Evolutionary conservation across 2,797 vertebrate genomes (phyloP), one percentile per base, ranked within the genome.

Genomic region (Sternarchorhynchus goeldii): DNA sequence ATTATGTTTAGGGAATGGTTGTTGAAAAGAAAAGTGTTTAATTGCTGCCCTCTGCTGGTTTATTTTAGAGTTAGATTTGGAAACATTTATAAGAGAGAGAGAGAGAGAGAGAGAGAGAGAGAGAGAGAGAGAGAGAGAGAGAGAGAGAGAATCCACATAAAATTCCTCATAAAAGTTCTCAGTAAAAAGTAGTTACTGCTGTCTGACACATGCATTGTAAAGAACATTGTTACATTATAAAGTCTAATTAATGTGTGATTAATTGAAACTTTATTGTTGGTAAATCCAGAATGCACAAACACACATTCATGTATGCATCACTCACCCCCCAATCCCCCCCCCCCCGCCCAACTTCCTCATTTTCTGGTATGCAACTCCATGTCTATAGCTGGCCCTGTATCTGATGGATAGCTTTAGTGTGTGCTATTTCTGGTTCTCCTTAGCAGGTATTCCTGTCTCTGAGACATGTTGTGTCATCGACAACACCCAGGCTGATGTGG

Each of bases 351-450:
- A 10, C 20, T 31, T 56, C 25, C 25, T 50, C 7, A n/a, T 58
- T 74, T 25, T 70, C 18, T 82, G 62, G 60, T 41, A 66, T 62
- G 8, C 66, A 29, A 60, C 25, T 58, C 78, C 71, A 75, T 62
- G 60, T 55, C 78, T 75, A 36, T 56, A 63, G 29, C 14, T 7
- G 62, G 20, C 65, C 59, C n/a, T 56, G n/a, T 55, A 17, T 81
- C 34, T 76, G 73, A 82, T 68, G 57, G 68, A 86, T 78, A 55
- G 76, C 58, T 80, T 76, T 68, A 50, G 31, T 76, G 77, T 20
- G 8, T 75, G 45, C 53, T 58, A 34, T 70, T 76, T 73, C 62
- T 56, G 58, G 73, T 45, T 21, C 31, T 66, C 60, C 16, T 31
- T 63, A 77, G 71, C 34, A 41, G 63, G 34, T 77, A 65, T 55